These are phyloP conservation scores for Synchiropus splendidus DNA, from an alignment of 2,113 vertebrate genomes.

Conservation along the genomic window DNA sequence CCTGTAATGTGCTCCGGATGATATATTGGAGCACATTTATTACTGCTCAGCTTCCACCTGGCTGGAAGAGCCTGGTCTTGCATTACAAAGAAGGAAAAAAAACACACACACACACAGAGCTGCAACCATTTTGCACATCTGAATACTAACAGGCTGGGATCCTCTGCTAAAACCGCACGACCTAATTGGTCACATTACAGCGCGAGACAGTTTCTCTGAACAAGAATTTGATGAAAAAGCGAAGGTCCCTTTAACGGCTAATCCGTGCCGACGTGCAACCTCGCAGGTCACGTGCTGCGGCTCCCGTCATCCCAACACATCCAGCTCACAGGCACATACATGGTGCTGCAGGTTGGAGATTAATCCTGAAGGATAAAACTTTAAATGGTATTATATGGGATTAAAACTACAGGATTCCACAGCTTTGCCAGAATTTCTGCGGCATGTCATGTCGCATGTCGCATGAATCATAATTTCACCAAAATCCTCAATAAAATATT, in stretches of 20 bases:
- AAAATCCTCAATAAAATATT: too few species aligned
- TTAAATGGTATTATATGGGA: conserved; percentile 46
- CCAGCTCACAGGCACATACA: conserved; percentile 11
- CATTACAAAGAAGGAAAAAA: conserved; percentile 32
- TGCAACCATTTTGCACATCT: conserved; percentile 33
- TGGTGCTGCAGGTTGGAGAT: conserved; percentile 23
- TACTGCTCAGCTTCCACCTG: conserved; percentile 63
- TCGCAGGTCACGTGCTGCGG: conserved; percentile 2
- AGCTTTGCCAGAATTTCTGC: too few species aligned
- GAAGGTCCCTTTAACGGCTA: conserved; percentile 11
- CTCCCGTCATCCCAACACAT: conserved; percentile 21
- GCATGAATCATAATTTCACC: too few species aligned
- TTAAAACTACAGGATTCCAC: too few species aligned
- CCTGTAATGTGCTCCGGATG: conserved; percentile 62
- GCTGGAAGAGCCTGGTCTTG: conserved; percentile 54
- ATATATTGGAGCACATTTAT: conserved; percentile 68
- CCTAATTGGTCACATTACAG: conserved; percentile 49
- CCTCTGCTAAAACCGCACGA: conserved; percentile 27
- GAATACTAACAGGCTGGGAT: conserved; percentile 29
- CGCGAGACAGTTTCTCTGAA: conserved; percentile 5
- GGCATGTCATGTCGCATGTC: too few species aligned
- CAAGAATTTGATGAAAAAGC: conserved; percentile 7
- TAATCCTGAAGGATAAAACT: conserved; percentile 27
- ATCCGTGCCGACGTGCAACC: conserved; percentile 13
- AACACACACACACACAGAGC: conserved; percentile 25